Conservation (phyloP, 2,888 invertebrate genomes). For the Drosophila lacicola region DNA sequence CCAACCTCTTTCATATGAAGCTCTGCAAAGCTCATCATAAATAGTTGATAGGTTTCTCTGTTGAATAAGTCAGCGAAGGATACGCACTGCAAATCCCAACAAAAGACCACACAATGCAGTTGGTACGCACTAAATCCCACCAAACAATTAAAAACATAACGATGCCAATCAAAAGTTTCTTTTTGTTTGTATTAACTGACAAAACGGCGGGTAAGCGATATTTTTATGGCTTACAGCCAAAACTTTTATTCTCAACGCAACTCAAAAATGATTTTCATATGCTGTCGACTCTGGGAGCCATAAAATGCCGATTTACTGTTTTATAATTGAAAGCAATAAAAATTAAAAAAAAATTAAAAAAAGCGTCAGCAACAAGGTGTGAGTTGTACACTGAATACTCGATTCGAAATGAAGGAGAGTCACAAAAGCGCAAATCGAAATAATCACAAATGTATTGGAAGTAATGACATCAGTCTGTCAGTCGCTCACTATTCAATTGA, state of each 20-base stretch:
- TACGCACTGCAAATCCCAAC: neutral
- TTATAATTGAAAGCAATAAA: constrained; percentile 78
- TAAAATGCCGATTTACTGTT: constrained; percentile 70
- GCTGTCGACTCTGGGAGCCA: constrained; percentile 32
- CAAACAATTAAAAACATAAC: constrained; percentile 28
- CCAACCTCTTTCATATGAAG: too few relatives aligned
- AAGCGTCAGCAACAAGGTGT: constrained; percentile 26
- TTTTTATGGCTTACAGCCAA: constrained; percentile 26
- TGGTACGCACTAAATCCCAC: constrained; percentile 6
- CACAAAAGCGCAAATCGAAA: constrained; percentile 27
- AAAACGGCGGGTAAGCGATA: constrained; percentile 39
- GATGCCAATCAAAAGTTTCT: neutral
- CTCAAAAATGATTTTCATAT: constrained; percentile 29
- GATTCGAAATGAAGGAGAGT: constrained; percentile 5
- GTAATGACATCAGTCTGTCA: constrained; percentile 70
- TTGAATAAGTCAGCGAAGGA: constrained; percentile 9
- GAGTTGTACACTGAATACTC: constrained; percentile 12
- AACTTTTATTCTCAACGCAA: constrained; percentile 19
- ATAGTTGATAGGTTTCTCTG: neutral
- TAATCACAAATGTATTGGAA: constrained; percentile 33
- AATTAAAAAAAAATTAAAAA: constrained; percentile 13
- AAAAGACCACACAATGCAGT: constrained; percentile 1
- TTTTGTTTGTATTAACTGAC: constrained; percentile 16
- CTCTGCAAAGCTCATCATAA: too few relatives aligned
- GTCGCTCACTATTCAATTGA: constrained; percentile 58